These are phyloP conservation scores for Monopis laevigella DNA, from an alignment of 2,888 invertebrate genomes.

Conservation along the genomic window DNA sequence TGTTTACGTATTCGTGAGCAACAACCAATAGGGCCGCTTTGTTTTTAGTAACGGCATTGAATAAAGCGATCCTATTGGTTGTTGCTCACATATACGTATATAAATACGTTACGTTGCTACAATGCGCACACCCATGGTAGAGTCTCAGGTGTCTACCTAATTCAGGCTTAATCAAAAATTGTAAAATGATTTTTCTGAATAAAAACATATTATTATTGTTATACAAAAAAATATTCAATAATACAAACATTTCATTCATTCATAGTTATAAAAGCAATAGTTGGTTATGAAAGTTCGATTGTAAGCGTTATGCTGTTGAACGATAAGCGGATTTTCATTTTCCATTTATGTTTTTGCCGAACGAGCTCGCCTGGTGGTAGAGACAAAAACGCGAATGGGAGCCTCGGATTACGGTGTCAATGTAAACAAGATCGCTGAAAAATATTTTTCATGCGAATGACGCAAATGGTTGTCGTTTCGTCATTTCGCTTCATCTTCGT, in stretches of 20 bases:
- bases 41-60: too few relatives aligned
- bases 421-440: constrained; percentile 47
- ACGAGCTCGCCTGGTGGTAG: constrained; percentile 17
- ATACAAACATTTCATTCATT: constrained; percentile 9
- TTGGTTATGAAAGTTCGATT: constrained; percentile 47
- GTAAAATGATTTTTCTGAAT: too few relatives aligned
- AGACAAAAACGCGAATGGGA: constrained; percentile 8
- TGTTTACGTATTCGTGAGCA: too few relatives aligned
- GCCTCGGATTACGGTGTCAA: constrained; percentile 44
- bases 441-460: constrained; percentile 48
- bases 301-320: constrained; percentile 42
- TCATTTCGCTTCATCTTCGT: constrained; percentile 43
- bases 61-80: too few relatives aligned
- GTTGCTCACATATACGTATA: too few relatives aligned
- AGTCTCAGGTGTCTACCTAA: too few relatives aligned
- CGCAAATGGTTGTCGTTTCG: constrained; percentile 45
- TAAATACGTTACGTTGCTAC: too few relatives aligned
- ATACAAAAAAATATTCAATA: too few relatives aligned
- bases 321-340: constrained; percentile 53
- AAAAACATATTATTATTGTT: too few relatives aligned
- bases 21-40: too few relatives aligned
- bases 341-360: constrained; percentile 29
- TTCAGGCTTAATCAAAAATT: too few relatives aligned
- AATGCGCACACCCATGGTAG: too few relatives aligned
- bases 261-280: constrained; percentile 16